These are phyloP conservation scores for Protaetia brevitarsis DNA, from an alignment of 1,140 invertebrate genomes.

Conservation along the genomic window DNA sequence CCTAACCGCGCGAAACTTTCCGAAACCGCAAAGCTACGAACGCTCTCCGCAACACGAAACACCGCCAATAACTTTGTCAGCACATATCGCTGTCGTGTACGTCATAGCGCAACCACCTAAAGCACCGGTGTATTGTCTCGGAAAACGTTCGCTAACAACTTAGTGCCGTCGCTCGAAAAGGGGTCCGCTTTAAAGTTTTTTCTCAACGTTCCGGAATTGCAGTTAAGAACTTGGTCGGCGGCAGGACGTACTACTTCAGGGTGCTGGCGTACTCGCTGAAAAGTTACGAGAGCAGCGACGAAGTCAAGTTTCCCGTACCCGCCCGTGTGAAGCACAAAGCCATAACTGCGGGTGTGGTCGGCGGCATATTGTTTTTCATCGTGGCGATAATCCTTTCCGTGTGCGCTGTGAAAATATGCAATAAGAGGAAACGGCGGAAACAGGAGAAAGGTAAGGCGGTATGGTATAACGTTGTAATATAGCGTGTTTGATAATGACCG, in stretches of 20 bases:
- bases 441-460: slow-evolving; percentile 84
- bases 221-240: slow-evolving; percentile 89
- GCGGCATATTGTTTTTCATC: slow-evolving; percentile 93
- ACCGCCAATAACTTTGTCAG: too few species aligned
- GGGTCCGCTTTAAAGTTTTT: not conserved
- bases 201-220: slow-evolving; percentile 38
- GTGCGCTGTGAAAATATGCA: slow-evolving; percentile 95
- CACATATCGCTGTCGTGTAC: too few species aligned
- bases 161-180: not conserved
- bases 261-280: slow-evolving; percentile 81
- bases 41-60: too few species aligned
- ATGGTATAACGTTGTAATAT: too few species aligned
- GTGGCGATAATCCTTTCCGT: slow-evolving; percentile 93
- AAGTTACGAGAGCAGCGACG: slow-evolving; percentile 78
- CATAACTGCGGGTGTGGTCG: slow-evolving; percentile 89
- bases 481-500: too few species aligned
- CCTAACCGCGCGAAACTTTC: too few species aligned
- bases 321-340: slow-evolving; percentile 88
- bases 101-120: too few species aligned
- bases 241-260: slow-evolving; percentile 85
- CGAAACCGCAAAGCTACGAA: too few species aligned
- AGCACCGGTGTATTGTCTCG: slow-evolving; percentile 10
- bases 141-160: not conserved
- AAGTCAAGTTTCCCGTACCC: slow-evolving; percentile 82
- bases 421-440: slow-evolving; percentile 92